These are phyloP conservation scores for Heterodera schachtii DNA, from an alignment of 1,140 invertebrate species.

Conservation along the genomic window DNA sequence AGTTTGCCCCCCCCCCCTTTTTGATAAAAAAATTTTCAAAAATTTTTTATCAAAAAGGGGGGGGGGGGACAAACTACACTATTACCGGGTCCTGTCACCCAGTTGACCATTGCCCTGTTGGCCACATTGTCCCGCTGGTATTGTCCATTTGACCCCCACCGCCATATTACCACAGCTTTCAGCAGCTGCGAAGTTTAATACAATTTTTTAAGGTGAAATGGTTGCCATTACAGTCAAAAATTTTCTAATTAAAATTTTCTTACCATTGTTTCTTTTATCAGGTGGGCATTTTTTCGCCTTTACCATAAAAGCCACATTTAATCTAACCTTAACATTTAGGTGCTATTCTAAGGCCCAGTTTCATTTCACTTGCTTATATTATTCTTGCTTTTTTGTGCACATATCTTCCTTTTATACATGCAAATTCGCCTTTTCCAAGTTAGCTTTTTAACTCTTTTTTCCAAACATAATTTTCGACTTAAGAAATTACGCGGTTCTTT, in stretches of 20 bases:
- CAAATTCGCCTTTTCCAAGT: conserved; percentile 38
- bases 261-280: conserved; percentile 35
- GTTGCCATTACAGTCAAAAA: conserved; percentile 45
- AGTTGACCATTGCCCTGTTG: too few relatives aligned
- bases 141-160: too few relatives aligned
- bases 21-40: too few relatives aligned
- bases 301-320: not conserved
- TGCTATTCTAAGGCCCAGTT: conserved; percentile 52
- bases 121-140: too few relatives aligned
- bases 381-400: conserved; percentile 52
- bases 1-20: too few relatives aligned
- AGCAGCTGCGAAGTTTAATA: too few relatives aligned
- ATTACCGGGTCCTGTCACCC: too few relatives aligned
- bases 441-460: conserved; percentile 29
- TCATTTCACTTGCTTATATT: conserved; percentile 55
- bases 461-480: conserved; percentile 25
- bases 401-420: conserved; percentile 44
- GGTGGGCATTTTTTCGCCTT: conserved; percentile 28
- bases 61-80: too few relatives aligned
- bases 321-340: conserved; percentile 39
- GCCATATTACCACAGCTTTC: too few relatives aligned
- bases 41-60: too few relatives aligned
- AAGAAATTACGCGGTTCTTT: conserved; percentile 43
- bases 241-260: conserved; percentile 37
- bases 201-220: conserved; percentile 17